Evolutionary conservation across 1,140 invertebrate genomes (phyloP), one percentile per base, ranked within the genome.

Genomic region (Megalonaias nervosa): DNA sequence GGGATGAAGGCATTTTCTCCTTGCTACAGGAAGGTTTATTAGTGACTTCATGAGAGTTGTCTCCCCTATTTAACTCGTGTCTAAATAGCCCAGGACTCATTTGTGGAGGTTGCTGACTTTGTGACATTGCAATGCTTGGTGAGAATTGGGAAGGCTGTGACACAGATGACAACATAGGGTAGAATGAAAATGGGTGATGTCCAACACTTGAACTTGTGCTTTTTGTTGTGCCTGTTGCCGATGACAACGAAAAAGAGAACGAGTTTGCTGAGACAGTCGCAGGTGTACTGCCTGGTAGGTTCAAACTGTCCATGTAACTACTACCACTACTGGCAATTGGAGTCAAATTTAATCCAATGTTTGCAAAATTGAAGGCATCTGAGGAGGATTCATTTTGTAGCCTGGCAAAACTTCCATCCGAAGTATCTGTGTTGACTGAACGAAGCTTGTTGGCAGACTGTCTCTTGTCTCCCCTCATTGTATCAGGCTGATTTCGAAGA

Each of bases 291-390:
- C 72, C 59, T 48, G 80, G 83, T 62, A 74, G 79, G 15, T 68
- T 80, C 26, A 80, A 74, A 74, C 73, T 79, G 57, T 82, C 81
- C 11, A 82, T 81, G n/a, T 78, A 82, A 65, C 70, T 81, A 12
- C 75, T 77, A 38, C 81, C 71, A 26, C 81, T 62, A 67, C 80
- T 81, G 19, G 83, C 81, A 23, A 78, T 78, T 38, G 86, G 82
- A 15, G 85, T 81, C 26, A 88, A 73, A 79, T 86, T 89, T 13
- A 85, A 74, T 65, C 85, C 83, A 71, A 88, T 86, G 73, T 82
- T 87, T 21, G 86, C 79, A 74, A 86, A 88, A 74, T 86, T 87
- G 68, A 87, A 85, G n/a, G 82, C 84, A 38, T 88, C 86, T 15
- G 77, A 79, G n/a, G 81, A 77, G 23, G 79, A 75, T 60, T 87